Base-by-base conservation (phyloP, 2,113 vertebrate species). In the Caranx melampygus region DNA sequence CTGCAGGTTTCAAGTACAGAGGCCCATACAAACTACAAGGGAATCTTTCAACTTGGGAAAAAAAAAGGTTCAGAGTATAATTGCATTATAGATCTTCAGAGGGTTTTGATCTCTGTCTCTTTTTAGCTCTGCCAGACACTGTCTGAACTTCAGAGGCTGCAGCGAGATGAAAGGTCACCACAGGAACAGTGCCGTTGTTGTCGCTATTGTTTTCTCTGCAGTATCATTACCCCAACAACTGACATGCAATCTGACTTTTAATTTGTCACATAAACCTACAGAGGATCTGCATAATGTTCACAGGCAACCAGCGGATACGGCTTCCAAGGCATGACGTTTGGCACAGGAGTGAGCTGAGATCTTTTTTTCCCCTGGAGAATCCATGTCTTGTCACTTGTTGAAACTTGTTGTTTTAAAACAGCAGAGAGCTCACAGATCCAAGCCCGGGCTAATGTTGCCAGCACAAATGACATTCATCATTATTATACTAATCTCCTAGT, bases 391-490 rank as follows among this genome's bases (percentile, higher is more conserved):
- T 85, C 91, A 86, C 91, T 91, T 94, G 92, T 93, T 92, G 85
- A 68, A 93, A 93, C 92, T 89, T 92, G 92, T 88, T 89, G 89
- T 90, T 92, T 86, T 87, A 91, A 89, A 89, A 88, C 72, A 69
- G 89, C 72, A 51, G 64, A 85, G 87, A 37, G 78, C 80, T 83
- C 85, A 86, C 55, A 70, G 45, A 91, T 91, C 79, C 83, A 81
- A 82, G 88, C 79, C 84, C 72, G 73, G 78, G 82, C 75, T 87
- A 87, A 86, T 90, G 89, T 88, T 94, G 90, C 91, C 90, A 91
- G 91, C 83, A 71, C 51, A 79, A 85, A 90, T 94, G 91, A 90
- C 92, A 94, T 89, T 90, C 92, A 91, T 88, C 88, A 87, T 92
- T 90, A 87, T 92, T 87, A 69, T 87, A 74, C 87, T 91, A 90